These are phyloP conservation scores for Rhipidura dahli DNA, from an alignment of 2,113 vertebrate species.

Conservation along the genomic window DNA sequence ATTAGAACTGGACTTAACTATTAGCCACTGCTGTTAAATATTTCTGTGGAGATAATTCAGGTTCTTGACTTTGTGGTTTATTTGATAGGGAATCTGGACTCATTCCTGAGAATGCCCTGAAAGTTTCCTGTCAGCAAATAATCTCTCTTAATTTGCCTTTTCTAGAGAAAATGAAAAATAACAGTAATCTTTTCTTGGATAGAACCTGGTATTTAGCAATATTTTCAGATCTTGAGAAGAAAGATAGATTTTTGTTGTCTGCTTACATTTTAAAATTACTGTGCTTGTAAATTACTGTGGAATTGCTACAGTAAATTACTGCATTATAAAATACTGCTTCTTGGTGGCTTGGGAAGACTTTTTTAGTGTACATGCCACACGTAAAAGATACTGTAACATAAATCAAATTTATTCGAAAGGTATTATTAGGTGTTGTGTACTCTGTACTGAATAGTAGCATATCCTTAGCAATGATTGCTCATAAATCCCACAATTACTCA, in stretches of 20 bases:
- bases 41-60: background rate
- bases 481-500: constrained; percentile 64
- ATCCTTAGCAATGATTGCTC: constrained; percentile 49
- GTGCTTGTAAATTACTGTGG: background rate
- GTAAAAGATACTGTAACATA: constrained; percentile 31
- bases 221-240: background rate
- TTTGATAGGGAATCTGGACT: background rate
- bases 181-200: background rate
- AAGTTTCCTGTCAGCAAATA: background rate
- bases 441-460: background rate
- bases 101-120: background rate
- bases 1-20: background rate
- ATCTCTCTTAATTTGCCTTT: background rate
- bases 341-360: background rate
- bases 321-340: background rate
- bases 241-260: background rate
- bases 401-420: constrained; percentile 66
- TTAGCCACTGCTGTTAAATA: background rate
- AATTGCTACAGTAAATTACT: constrained; percentile 8
- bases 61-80: background rate
- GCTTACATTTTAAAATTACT: background rate
- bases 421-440: constrained; percentile 61
- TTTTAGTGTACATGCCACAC: constrained; percentile 12
- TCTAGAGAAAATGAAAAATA: background rate
- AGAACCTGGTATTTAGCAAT: background rate